Percentiles rank a stretch among this genome's conserved stretches.
These are phyloP conservation scores for Mesorhabditis spiculigera DNA, from an alignment of 2,888 invertebrate species.

Conservation along the genomic window DNA sequence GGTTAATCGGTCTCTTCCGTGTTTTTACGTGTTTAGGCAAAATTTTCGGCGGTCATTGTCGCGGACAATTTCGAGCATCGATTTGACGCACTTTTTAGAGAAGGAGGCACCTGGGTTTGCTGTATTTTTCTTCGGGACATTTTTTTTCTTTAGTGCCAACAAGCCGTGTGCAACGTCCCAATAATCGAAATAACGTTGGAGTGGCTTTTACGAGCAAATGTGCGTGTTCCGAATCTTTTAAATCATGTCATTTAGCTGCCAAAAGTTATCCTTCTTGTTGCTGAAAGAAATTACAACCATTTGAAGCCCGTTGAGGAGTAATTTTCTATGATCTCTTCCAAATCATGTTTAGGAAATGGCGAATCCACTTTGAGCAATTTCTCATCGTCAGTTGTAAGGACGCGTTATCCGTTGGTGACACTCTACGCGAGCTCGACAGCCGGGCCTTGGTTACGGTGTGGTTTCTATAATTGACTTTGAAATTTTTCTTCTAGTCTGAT, in stretches of 20 bases:
- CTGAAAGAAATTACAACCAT: constrained; percentile 18
- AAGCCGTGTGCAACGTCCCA: constrained; percentile 26
- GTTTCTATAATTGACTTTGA: not conserved
- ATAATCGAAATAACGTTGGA: constrained; percentile 24
- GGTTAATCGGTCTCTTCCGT: not conserved
- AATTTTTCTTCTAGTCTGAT: constrained; percentile 20
- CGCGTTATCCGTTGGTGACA: constrained; percentile 40
- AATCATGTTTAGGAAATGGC: constrained; percentile 21
- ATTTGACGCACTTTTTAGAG: constrained; percentile 21
- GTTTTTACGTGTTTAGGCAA: not conserved
- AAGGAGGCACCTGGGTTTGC: constrained; percentile 12
- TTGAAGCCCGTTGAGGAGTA: constrained; percentile 20
- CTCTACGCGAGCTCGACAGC: constrained; percentile 40
- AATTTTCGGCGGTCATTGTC: constrained; percentile 25
- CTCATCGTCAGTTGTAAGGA: constrained; percentile 17
- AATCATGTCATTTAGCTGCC: constrained; percentile 1
- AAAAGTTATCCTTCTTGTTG: constrained; percentile 21
- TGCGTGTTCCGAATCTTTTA: constrained; percentile 3
- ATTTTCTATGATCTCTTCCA: not conserved
- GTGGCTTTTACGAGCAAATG: constrained; percentile 26
- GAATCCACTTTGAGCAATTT: constrained; percentile 19
- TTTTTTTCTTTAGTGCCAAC: constrained; percentile 20
- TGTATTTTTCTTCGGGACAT: not conserved
- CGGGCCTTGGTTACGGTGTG: constrained; percentile 31
- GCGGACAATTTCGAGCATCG: constrained; percentile 30